A percentile compares a stretch with the other conserved stretches of the same genome.
Evolutionary conservation across 2,113 vertebrate species (phyloP).

Genomic region (Henicopernis longicauda): DNA sequence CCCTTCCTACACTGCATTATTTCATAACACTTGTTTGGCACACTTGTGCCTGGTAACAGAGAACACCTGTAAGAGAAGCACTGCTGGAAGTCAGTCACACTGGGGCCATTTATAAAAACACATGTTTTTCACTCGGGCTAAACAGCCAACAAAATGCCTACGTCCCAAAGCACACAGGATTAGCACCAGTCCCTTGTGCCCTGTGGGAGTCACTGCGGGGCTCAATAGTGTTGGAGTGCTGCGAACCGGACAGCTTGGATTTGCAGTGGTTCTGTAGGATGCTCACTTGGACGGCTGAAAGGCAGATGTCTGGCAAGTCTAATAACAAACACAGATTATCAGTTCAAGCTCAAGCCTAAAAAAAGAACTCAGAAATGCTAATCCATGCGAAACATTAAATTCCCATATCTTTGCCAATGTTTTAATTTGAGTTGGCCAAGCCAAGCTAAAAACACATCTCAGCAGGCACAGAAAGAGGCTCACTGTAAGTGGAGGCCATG

Average conservation of each 20-base stretch:
- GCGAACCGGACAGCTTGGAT: background rate
- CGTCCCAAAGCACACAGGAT: background rate
- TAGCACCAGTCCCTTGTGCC: accelerated
- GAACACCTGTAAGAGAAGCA: background rate
- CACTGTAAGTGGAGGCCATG: background rate
- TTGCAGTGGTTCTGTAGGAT: background rate
- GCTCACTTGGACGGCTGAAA: background rate
- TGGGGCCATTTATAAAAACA: background rate
- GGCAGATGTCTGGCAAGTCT: background rate
- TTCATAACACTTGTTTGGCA: background rate
- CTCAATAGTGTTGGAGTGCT: background rate
- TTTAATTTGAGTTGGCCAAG: background rate
- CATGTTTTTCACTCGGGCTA: background rate
- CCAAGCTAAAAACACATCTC: background rate
- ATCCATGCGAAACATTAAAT: background rate
- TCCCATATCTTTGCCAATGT: background rate
- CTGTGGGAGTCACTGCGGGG: background rate
- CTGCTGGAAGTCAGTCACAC: background rate
- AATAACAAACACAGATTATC: background rate
- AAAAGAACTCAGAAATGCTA: background rate
- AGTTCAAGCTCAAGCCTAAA: background rate
- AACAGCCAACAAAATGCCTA: background rate
- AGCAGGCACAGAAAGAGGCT: background rate
- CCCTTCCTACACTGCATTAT: background rate
- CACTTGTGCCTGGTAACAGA: background rate